phyloP scores from a whole-genome alignment of 2,113 vertebrate species.

The Picathartes gymnocephalus region DNA sequence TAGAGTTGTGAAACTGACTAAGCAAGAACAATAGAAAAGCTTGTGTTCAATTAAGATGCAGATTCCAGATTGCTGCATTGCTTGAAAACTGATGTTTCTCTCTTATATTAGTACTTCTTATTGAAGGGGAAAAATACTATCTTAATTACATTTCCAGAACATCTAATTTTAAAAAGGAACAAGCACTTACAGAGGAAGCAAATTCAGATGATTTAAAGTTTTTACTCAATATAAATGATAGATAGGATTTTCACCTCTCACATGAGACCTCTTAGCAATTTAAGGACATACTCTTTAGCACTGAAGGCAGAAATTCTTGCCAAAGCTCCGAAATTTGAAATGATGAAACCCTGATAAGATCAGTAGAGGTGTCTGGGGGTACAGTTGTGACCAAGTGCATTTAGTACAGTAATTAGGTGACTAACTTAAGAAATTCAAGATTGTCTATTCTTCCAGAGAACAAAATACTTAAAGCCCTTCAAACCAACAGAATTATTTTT shows the following conservation, averaged over 20 bases:
- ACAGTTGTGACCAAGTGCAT: neutral
- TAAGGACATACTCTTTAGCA: neutral
- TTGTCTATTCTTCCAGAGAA: neutral
- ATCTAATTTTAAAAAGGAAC: neutral
- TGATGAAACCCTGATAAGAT: neutral
- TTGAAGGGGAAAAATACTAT: neutral
- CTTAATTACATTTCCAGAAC: slow-evolving; percentile 38
- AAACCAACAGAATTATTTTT: neutral
- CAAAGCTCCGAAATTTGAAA: neutral
- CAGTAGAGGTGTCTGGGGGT: neutral
- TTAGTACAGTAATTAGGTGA: neutral
- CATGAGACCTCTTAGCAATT: neutral
- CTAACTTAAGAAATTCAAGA: neutral
- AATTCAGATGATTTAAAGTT: neutral
- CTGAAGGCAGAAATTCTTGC: neutral
- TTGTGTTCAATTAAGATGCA: slow-evolving; percentile 10
- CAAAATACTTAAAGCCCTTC: neutral
- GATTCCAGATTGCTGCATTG: slow-evolving; percentile 1
- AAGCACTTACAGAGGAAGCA: neutral
- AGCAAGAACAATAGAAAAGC: slow-evolving; percentile 9
- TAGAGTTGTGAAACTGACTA: slow-evolving; percentile 10
- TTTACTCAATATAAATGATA: neutral
- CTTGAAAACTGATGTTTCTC: slow-evolving; percentile 13
- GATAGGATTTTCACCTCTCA: neutral
- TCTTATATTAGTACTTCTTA: neutral